Evolutionary conservation across 2,113 vertebrate genomes (phyloP), one percentile per base, ranked within the genome.

Genomic region (Macaca nemestrina): DNA sequence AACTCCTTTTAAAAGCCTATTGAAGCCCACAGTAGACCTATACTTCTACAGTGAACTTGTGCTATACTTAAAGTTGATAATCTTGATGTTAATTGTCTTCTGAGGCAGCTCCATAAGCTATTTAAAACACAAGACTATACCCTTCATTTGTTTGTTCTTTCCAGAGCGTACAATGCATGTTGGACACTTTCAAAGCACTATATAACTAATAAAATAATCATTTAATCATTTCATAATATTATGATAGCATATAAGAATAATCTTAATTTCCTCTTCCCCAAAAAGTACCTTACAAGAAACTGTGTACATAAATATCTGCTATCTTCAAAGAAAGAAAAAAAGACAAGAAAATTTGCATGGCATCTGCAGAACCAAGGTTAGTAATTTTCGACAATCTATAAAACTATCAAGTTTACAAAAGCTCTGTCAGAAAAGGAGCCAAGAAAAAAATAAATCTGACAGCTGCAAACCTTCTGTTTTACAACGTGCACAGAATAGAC

Each of bases 391-490:
- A 48, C 23, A 72, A 83, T 50, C 68, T 76, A 95, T 88, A 95
- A 96, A 93, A 91, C 94, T 78, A 93, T 57, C 85, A 90, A 67
- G 70, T 86, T 89, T 81, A 88, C 40, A 76, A 95, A 94, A 95
- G 93, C 32, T 82, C 59, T 55, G 27, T 88, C 61, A 93, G 97
- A 95, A 94, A 97, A 95, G 83, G 38, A 96, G 78, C 95, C 94
- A 97, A 96, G 93, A 83, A 91, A 81, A 93, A 97, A 93, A 75
- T 83, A 88, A 86, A 59, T 93, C 88, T 70, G 86, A 88, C 96
- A 96, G 97, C 97, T 97, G 97, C 73, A 72, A 93, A 83, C 82
- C 94, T 96, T 97, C 97, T 98, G 93, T 94, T 97, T 96, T 96
- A 97, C 43, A 81, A 81, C 59, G 25, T 16, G 61, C 57, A 45